Evolutionary conservation across 2,888 invertebrate species (phyloP), one percentile per base, ranked within the genome.

Genomic region (Acrocyrtus sp.): DNA sequence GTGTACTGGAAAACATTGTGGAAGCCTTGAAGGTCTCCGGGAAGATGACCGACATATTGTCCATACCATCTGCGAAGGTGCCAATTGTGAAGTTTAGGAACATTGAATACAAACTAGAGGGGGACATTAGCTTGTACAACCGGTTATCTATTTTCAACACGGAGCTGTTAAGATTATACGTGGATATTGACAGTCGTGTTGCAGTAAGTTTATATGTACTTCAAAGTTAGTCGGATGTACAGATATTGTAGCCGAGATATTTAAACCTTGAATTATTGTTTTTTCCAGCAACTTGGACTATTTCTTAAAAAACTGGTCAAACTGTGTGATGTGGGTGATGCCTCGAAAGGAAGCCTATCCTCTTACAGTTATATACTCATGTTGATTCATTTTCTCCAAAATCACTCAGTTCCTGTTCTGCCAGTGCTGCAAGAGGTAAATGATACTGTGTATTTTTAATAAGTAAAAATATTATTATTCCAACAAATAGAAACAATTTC

Each of bases 71-170:
- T 17, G 89, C 89, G 27, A 88, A 88, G 82, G 89, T 89, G 24
- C 89, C 89, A 3, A 89, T 89, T 72, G 86, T 89, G 29, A 89
- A 89, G 82, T 88, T 88, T 82, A 82, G 81, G 15, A 85, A 86
- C 75, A 75, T 82, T 5, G 76, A 80, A 12, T 82, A 83, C 6
- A 80, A 82, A 19, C 81, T 88, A 39, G 88, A 88, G 76, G 88
- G 87, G n/a, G 89, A 89, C 81, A 87, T 89, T 61, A 87, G 88
- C 78, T 83, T 88, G 54, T 88, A 88, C 81, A 89, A 89, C 81
- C 85, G 84, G 17, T 83, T 89, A 79, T 89, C 88, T 1, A 83
- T 86, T 75, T 84, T 86, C 76, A 89, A 89, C 81, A 88, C 88
- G 0, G 79, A 83, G 66, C 83, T 89, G 80, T 82, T 89, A 54